Percentiles rank a stretch among this genome's conserved stretches.
Conservation (phyloP, 2,797 vertebrate genomes). For the Pelobates cultripes region DNA sequence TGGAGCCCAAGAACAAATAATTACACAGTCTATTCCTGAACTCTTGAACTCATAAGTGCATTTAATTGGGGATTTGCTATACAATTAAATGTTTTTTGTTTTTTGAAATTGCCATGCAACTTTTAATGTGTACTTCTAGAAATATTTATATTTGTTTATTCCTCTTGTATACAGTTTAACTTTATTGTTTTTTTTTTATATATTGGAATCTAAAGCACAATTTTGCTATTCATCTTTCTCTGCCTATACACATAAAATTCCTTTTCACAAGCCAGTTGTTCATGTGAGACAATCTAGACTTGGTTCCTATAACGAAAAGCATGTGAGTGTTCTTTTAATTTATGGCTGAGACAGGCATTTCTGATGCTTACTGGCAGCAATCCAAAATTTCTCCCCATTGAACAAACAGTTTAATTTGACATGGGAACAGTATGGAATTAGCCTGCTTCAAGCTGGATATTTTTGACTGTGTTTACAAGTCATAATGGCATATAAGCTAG, state of each 20-base stretch:
- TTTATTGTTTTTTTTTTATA: no score
- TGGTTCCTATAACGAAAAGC: background rate
- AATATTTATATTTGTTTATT: no score
- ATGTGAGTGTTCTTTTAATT: background rate
- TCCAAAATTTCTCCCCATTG: conserved; percentile 21
- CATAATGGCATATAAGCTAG: conserved; percentile 20
- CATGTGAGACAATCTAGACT: background rate
- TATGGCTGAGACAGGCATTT: conserved; percentile 9
- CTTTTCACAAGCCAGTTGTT: background rate
- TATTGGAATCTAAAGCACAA: background rate
- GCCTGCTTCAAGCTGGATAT: background rate
- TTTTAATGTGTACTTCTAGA: no score
- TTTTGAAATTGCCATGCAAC: no score
- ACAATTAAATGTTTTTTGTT: no score
- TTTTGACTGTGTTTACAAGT: conserved; percentile 19
- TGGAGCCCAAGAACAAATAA: no score
- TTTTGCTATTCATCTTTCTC: no score
- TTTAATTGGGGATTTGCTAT: no score
- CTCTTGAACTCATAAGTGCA: no score
- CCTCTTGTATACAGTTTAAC: no score
- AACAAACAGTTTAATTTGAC: conserved; percentile 29
- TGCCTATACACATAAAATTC: background rate
- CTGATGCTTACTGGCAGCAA: conserved; percentile 7
- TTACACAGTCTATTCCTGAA: no score
- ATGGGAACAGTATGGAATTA: conserved; percentile 47